Conservation (phyloP, 2,113 vertebrate genomes). For the Salvelinus sp. region DNA sequence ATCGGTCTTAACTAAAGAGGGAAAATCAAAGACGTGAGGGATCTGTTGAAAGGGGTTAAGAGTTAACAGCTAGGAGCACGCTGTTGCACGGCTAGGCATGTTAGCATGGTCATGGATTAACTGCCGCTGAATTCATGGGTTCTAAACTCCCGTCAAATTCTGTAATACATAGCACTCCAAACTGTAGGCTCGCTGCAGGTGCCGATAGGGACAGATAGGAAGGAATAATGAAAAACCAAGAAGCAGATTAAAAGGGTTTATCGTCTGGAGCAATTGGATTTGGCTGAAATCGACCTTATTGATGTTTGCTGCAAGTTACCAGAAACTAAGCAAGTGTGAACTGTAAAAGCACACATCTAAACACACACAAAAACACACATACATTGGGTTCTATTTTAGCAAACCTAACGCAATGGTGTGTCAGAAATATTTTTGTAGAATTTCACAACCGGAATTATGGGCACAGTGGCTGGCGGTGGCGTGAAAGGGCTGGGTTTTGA, state of each 20-base stretch:
- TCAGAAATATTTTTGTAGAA: too few relatives aligned
- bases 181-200: background rate
- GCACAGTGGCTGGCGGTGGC: too few relatives aligned
- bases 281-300: slow-evolving; percentile 59
- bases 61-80: background rate
- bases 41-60: background rate
- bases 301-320: slow-evolving; percentile 57
- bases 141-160: background rate
- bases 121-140: background rate
- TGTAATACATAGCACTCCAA: background rate
- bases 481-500: too few relatives aligned
- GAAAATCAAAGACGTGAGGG: background rate
- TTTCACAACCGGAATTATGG: too few relatives aligned
- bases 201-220: slow-evolving; percentile 8
- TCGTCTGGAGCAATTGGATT: slow-evolving; percentile 53
- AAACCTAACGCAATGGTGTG: too few relatives aligned
- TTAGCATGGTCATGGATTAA: background rate
- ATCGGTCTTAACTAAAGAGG: background rate
- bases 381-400: too few relatives aligned
- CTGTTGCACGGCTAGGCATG: background rate
- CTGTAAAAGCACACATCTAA: too few relatives aligned
- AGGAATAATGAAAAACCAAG: slow-evolving; percentile 43
- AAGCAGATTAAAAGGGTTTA: slow-evolving; percentile 55
- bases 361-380: too few relatives aligned
- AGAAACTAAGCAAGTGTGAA: slow-evolving; percentile 8